Base-by-base conservation (phyloP, 2,797 vertebrate species). In the Nothura maculosa region DNA sequence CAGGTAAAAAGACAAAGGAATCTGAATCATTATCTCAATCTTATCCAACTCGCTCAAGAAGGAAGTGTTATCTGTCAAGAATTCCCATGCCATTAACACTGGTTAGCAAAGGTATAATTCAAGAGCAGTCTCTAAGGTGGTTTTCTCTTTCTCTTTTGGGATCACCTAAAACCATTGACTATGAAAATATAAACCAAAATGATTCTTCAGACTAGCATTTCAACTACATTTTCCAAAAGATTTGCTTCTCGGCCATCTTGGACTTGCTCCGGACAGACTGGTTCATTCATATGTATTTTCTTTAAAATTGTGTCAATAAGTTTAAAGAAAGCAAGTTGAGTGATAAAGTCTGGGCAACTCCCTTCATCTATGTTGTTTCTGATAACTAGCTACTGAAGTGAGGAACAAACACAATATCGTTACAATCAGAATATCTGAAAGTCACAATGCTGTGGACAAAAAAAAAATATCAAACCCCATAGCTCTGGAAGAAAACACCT, bases 1-100 rank as follows among this genome's bases (percentile, higher is more conserved):
- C 72, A 83, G 20, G 57, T 90, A 61, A 75, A 92, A 85, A n/a
- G 36, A 38, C 30, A 55, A 58, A 77, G 24, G 42, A 73, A 72
- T 57, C 19, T 58, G 47, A 86, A 68, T 89, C 19, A 27, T 84
- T 72, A 55, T 85, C 36, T 79, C 83, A 78, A 76, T 90, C 43
- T 61, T 38, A 67, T 0, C 6, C 21, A 88, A 77, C 64, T 18
- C 21, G 58, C 62, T 74, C 54, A 42, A 27, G 52, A 74, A 81
- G 43, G 52, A 55, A n/a, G 52, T 55, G 52, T 20, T 54, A 8
- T 47, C 58, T 50, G 60, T 80, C 67, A 88, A 55, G 45, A 93
- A 68, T 76, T 85, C 21, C 47, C 14, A 13, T 47, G 30, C 24
- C 25, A 8, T 58, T 86, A 64, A 68, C 73, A 43, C 43, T 70